Percentiles rank a stretch among this genome's conserved stretches.
phyloP scores from a whole-genome alignment of 2,888 invertebrate species.

The Muschampia plurimacula region DNA sequence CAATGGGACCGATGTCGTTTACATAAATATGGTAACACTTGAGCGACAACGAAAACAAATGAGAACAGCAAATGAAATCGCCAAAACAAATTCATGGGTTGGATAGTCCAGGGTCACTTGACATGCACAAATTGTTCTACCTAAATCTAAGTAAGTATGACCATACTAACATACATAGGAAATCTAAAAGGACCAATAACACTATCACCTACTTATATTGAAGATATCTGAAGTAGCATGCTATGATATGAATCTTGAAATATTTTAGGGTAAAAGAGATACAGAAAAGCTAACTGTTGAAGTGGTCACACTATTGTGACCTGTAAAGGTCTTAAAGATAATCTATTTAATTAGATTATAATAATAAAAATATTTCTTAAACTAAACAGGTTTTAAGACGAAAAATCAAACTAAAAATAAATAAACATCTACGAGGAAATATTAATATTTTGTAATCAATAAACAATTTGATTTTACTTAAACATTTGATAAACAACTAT shows the following conservation, averaged over 20 bases:
- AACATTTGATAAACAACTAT: too few relatives aligned
- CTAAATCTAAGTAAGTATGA: constrained; percentile 18
- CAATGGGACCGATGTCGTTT: constrained; percentile 54
- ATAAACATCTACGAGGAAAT: too few relatives aligned
- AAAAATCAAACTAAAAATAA: too few relatives aligned
- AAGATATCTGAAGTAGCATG: constrained; percentile 19
- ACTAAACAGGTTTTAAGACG: too few relatives aligned
- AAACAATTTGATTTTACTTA: too few relatives aligned
- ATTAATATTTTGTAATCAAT: too few relatives aligned
- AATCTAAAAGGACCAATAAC: constrained; percentile 1
- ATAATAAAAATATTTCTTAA: too few relatives aligned
- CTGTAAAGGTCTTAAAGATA: constrained; percentile 1
- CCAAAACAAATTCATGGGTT: constrained; percentile 45
- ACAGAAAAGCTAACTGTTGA: not conserved
- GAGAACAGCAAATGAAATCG: constrained; percentile 65
- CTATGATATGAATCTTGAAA: constrained; percentile 24
- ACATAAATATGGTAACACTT: constrained; percentile 56
- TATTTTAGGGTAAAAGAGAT: not conserved
- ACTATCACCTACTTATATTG: not conserved
- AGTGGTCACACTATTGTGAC: constrained; percentile 5
- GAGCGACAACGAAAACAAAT: constrained; percentile 68
- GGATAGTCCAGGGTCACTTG: not conserved
- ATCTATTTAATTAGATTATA: too few relatives aligned
- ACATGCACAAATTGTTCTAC: constrained; percentile 15
- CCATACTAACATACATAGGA: constrained; percentile 12